Evolutionary conservation across 2,797 vertebrate genomes (phyloP).

Genomic region (Karalla daura): DNA sequence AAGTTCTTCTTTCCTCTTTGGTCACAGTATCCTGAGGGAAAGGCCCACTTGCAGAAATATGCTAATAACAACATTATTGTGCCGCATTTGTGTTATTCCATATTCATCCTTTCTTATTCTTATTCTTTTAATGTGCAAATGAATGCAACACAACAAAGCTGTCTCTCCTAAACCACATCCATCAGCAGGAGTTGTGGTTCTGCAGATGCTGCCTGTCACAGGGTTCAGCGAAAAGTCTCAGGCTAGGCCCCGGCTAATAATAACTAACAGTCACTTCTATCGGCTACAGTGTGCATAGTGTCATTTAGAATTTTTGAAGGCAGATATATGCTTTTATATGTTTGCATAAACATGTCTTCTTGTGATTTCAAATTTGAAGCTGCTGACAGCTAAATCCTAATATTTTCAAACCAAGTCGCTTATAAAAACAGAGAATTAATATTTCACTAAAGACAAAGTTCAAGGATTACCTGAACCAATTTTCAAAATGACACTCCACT

Average conservation of each 20-base stretch:
- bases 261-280: neutral
- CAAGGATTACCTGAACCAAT: too few species aligned
- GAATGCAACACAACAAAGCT: constrained; percentile 38
- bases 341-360: neutral
- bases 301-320: neutral
- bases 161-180: constrained; percentile 26
- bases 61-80: constrained; percentile 57
- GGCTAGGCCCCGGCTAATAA: neutral
- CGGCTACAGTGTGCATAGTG: neutral
- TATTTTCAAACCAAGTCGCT: neutral
- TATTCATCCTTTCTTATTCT: constrained; percentile 56
- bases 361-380: neutral
- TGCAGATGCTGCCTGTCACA: constrained; percentile 7
- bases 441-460: neutral
- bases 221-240: neutral
- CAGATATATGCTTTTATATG: neutral
- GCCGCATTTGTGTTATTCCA: constrained; percentile 53
- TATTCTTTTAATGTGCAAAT: constrained; percentile 72
- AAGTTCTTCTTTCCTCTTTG: constrained; percentile 31
- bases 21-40: constrained; percentile 58
- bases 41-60: constrained; percentile 53
- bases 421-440: neutral
- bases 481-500: too few species aligned
- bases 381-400: neutral
- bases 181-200: neutral